A percentile compares a stretch with the other conserved stretches of the same genome.
Evolutionary conservation across 2,113 vertebrate species (phyloP).

Genomic region (Balaenoptera acutorostrata): DNA sequence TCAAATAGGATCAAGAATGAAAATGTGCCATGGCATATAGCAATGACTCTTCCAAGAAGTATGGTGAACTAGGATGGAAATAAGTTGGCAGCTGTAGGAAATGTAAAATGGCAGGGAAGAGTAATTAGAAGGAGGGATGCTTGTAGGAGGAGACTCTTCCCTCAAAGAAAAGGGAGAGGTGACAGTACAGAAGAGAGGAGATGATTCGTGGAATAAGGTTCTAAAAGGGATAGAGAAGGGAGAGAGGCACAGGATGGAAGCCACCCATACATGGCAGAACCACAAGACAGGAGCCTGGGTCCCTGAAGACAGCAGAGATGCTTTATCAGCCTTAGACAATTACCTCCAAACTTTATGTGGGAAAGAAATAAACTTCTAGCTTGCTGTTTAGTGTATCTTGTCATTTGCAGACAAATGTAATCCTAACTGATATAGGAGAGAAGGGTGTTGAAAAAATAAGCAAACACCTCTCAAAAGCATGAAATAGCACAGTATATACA

Average conservation of each 20-base stretch:
- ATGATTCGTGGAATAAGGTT: background rate
- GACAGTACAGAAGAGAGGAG: background rate
- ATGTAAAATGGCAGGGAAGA: background rate
- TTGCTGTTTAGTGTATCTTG: background rate
- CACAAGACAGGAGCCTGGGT: background rate
- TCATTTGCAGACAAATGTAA: conserved; percentile 5
- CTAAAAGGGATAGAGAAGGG: background rate
- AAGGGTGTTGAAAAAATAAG: background rate
- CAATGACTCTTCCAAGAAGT: background rate
- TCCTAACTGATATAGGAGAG: background rate
- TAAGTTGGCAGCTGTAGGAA: background rate
- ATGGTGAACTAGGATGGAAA: background rate
- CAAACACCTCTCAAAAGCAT: background rate
- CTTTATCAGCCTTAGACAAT: background rate
- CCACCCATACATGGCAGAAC: background rate
- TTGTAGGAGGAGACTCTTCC: background rate
- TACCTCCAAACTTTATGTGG: background rate
- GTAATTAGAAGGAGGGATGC: background rate
- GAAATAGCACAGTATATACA: background rate
- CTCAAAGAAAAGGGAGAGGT: background rate
- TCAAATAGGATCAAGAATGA: background rate
- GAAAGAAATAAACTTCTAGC: background rate
- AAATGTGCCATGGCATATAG: background rate
- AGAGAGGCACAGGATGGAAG: background rate
- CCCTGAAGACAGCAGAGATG: background rate